These are phyloP conservation scores for Psittacula echo DNA, from an alignment of 2,797 vertebrate species.

Conservation along the genomic window DNA sequence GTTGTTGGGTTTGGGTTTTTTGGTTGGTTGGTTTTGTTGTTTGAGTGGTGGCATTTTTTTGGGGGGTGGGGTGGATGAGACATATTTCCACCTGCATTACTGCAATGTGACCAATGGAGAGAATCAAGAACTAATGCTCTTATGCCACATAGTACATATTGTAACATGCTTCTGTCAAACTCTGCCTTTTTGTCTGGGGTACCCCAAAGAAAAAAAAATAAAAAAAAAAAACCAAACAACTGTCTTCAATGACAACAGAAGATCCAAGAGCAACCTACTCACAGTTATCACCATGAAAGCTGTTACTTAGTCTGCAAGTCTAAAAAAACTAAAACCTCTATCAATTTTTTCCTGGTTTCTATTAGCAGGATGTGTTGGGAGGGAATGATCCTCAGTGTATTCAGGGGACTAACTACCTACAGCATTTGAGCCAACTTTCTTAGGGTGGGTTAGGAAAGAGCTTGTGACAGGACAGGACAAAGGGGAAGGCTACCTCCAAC, in stretches of 20 bases:
- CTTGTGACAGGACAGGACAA: not conserved
- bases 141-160: not conserved
- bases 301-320: not conserved
- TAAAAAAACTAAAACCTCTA: not conserved
- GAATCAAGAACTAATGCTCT: not conserved
- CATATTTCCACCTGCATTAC: not conserved
- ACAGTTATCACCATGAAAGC: not conserved
- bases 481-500: not conserved
- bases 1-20: rapidly evolving
- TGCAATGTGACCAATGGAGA: not conserved
- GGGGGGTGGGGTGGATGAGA: not conserved
- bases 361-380: not conserved
- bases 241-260: not conserved
- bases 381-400: rapidly evolving
- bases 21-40: not conserved
- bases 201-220: too few species aligned
- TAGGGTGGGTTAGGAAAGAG: not conserved
- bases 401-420: not conserved
- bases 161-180: not conserved
- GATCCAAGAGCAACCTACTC: not conserved
- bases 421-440: not conserved
- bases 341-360: not conserved
- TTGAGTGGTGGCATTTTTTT: not conserved
- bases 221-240: not conserved
- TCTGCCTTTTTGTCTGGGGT: not conserved